Percentiles rank a stretch among this genome's conserved stretches.
Conservation (phyloP, 2,888 invertebrate species). For the Apamea epomidion region DNA sequence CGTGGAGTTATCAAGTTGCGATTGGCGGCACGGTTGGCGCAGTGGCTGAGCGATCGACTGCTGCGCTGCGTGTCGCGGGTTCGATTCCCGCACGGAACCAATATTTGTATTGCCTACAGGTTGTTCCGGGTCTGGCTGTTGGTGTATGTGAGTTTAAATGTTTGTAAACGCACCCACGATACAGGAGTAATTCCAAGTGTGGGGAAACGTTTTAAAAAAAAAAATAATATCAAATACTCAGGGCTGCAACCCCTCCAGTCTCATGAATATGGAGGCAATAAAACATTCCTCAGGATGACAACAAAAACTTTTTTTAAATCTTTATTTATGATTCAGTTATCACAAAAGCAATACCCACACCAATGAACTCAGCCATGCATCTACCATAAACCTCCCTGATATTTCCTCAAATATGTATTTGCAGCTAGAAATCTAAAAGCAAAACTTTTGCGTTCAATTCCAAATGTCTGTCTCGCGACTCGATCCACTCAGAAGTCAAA, state of each 20-base stretch:
- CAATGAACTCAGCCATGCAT: not conserved
- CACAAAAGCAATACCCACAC: not conserved
- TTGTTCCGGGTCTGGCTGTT: no score
- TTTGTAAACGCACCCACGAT: no score
- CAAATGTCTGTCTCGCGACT: constrained; percentile 22
- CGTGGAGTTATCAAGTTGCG: no score
- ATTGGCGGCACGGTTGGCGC: no score
- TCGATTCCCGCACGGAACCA: no score
- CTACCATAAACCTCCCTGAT: not conserved
- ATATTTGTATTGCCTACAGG: no score
- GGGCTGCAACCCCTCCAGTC: not conserved
- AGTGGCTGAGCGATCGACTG: no score
- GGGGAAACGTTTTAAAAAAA: no score
- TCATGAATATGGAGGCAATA: not conserved
- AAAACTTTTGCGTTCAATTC: constrained; percentile 30
- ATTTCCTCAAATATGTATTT: constrained; percentile 1
- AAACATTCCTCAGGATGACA: not conserved
- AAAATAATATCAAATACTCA: no score
- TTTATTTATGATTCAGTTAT: not conserved
- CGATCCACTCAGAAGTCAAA: constrained; percentile 50
- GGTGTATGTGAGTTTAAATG: no score
- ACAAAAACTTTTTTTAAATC: not conserved
- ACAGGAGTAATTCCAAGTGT: no score
- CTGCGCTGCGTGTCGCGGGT: no score
- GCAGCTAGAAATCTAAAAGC: not conserved